Conservation (phyloP, 2,888 invertebrate genomes). For the Exocentrus adspersus region DNA sequence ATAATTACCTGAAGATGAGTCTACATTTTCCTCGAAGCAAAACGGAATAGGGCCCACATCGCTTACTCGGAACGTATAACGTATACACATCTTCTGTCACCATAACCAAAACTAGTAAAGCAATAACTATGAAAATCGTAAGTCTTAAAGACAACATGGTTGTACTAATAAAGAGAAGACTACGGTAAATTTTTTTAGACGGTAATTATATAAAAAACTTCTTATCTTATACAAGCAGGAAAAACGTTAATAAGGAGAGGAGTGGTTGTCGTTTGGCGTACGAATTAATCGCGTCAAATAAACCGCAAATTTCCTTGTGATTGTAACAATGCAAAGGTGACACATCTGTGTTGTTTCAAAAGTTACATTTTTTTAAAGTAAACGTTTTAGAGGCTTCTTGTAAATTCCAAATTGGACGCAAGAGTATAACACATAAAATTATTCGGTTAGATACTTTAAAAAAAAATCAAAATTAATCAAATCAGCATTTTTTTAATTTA, state of each 20-base stretch:
- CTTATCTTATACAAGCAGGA: background rate
- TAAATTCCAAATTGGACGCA: too few species aligned
- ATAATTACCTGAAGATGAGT: background rate
- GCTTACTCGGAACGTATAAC: background rate
- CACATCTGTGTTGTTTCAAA: too few species aligned
- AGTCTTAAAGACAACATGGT: background rate
- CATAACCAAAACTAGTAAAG: background rate
- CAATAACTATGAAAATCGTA: background rate
- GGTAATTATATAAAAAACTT: background rate
- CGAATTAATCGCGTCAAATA: background rate
- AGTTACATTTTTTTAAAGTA: too few species aligned
- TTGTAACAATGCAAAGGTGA: too few species aligned
- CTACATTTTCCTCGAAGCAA: background rate
- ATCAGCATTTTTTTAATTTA: too few species aligned
- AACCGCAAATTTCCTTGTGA: background rate
- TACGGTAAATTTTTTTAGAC: too few species aligned
- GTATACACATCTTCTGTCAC: background rate
- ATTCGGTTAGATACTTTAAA: too few species aligned
- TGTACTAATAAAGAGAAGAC: background rate
- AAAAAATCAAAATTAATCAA: too few species aligned
- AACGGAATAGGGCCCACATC: background rate
- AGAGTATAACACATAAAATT: too few species aligned
- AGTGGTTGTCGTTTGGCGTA: background rate
- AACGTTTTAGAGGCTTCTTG: too few species aligned
- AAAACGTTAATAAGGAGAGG: background rate